Base-by-base conservation (phyloP, 1,140 invertebrate species). In the Anoplolepis gracilipes region DNA sequence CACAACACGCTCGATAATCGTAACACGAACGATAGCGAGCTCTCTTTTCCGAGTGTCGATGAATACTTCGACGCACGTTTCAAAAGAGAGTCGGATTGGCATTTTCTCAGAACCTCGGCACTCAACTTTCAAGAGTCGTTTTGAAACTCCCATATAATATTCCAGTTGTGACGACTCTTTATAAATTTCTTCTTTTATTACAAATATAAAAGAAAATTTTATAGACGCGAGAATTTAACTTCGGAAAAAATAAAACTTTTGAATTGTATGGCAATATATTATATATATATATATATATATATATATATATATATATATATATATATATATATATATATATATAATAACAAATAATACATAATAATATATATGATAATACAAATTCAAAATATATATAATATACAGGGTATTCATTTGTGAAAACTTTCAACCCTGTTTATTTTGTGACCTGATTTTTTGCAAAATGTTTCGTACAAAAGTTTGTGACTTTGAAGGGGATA, bases 31-130 rank as follows among this genome's bases (percentile, higher is more conserved):
- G 25, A 36, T 77, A 62, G 59, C 81, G 72, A 84, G 57, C 33
- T 82, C 39, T 84, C 72, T 46, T 77, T 61, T 46, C 39, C 57
- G 19, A 79, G 5, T 36, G 19, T 61, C 69, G 28, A 82, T 82
- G 69, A 82, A 82, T 11, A 5, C 39, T 73, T 82, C 69, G 69
- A 75, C 30, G 55, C 62, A 55, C 39, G 25, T 19, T 59, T 33
- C 25, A 69, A 53, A 57, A 42, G 65, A 13, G 4, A 36, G 25
- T 59, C 46, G 39, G 25, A 59, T 33, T 39, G 77, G 16, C 36
- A 82, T 39, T 82, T 59, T 72, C 36, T 59, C 57, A 22, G 65
- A 19, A 42, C 62, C 42, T 67, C 49, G 62, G 62, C 78, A 19
- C 25, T 57, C 39, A 46, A 82, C 36, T 82, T 73, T 82, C 22